Evolutionary conservation across 2,888 invertebrate genomes (phyloP).

Genomic region (Plebejus anna): DNA sequence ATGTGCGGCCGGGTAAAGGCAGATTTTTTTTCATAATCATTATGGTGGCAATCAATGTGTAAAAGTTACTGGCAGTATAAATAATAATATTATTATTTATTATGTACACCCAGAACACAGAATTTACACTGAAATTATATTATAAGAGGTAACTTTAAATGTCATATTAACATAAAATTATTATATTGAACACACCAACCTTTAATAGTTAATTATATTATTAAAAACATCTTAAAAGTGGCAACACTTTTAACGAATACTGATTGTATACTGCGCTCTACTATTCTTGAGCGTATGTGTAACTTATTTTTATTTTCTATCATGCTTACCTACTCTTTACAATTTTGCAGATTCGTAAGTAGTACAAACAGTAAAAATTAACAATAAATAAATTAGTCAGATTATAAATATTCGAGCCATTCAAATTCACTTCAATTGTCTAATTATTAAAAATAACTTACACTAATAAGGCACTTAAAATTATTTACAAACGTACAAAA

Average conservation of each 20-base stretch:
- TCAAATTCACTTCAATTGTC: slow-evolving; percentile 27
- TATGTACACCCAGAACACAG: neutral
- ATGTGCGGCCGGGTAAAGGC: too few relatives aligned
- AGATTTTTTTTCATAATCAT: too few relatives aligned
- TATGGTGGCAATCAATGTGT: too few relatives aligned
- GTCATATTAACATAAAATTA: neutral
- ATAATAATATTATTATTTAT: neutral
- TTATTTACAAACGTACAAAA: slow-evolving; percentile 42
- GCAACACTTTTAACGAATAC: slow-evolving; percentile 4
- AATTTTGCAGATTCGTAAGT: neutral
- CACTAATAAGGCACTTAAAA: slow-evolving; percentile 39
- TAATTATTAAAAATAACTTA: slow-evolving; percentile 19
- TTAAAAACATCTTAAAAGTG: neutral
- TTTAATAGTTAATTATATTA: neutral
- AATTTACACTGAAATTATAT: neutral
- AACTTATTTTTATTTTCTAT: neutral
- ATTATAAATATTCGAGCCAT: slow-evolving; percentile 26
- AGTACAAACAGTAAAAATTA: slow-evolving; percentile 27
- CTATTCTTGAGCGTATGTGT: neutral
- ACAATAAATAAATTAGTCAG: slow-evolving; percentile 31
- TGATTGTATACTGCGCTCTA: neutral
- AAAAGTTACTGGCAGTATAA: too few relatives aligned
- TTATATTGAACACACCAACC: neutral
- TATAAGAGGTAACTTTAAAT: neutral
- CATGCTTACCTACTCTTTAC: neutral